These are phyloP conservation scores for Connochaetes taurinus DNA, from an alignment of 2,113 vertebrate species.

Conservation along the genomic window DNA sequence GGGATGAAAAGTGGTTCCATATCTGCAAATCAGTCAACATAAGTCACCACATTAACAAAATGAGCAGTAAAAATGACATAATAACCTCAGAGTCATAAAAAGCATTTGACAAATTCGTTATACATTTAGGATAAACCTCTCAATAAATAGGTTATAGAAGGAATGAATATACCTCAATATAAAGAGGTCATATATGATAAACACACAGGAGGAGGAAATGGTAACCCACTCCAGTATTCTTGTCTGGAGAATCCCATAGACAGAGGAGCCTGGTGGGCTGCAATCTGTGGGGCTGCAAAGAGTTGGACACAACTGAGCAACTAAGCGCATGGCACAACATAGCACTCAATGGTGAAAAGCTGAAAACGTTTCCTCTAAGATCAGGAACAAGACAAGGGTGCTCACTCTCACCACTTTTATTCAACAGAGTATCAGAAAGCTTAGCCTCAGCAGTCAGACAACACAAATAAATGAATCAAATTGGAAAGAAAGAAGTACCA, in stretches of 20 bases:
- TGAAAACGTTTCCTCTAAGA: background rate
- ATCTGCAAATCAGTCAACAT: background rate
- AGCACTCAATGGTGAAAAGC: too few species aligned
- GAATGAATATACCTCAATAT: background rate
- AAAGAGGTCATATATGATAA: background rate
- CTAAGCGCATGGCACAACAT: background rate
- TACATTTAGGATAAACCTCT: background rate
- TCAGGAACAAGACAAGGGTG: background rate
- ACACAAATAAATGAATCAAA: background rate
- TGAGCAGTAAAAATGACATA: background rate
- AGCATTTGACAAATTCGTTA: background rate
- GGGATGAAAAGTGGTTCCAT: background rate
- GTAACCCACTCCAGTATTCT: background rate
- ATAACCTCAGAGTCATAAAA: background rate
- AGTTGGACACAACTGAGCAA: accelerated
- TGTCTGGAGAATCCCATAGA: background rate
- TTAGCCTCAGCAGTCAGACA: background rate
- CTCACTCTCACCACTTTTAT: background rate
- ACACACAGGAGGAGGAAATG: background rate
- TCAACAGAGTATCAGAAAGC: background rate
- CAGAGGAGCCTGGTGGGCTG: background rate
- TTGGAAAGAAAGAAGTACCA: background rate
- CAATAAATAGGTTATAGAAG: background rate
- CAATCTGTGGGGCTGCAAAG: background rate
- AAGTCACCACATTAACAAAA: background rate